Base-by-base conservation (phyloP, 2,888 invertebrate genomes). In the Spisula subtruncata region DNA sequence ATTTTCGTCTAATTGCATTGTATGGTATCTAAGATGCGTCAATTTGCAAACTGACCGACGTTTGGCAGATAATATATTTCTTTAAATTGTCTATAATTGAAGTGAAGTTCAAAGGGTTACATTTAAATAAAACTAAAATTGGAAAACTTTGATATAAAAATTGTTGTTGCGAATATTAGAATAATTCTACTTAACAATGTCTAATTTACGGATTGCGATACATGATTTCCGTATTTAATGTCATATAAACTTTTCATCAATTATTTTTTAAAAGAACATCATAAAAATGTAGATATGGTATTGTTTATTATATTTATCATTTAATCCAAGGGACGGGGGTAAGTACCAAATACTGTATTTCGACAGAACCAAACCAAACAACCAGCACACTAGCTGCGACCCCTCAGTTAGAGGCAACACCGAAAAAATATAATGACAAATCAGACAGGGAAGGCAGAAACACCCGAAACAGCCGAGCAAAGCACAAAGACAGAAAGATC, bases 11-110 rank as follows among this genome's bases (percentile, higher is more conserved):
- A 75, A 75, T 75, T 75, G 35, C 25, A 32, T 75, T 79, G 25
- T 83, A 48, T 46, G 54, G 54, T 83, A 79, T 80, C 87, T 46
- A 56, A 83, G 82, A 29, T 87, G 87, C 66, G 82, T 32, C 66
- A n/a, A 71, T 83, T 87, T 79, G 29, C 66, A 48, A 71, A 87
- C 81, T 87, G 87, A 87, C 87, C 87, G 84, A 29, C 46, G 66
- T 71, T 41, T 84, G 66, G n/a, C 84, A 60, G 84, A 71, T 48
- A 35, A 48, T 71, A 60, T 35, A 75, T 75, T 75, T 75, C n/a
- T 75, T 35, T 75, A 75, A 75, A 75, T 75, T 75, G 75, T 75
- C 75, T 35, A 75, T 75, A 75, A 75, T 75, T 75, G 75, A 35
- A 16, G 5, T 18, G 16, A 25, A 75, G 75, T 75, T 75, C 75